Percentiles rank a stretch among this genome's conserved stretches.
These are phyloP conservation scores for Coluber constrictor DNA, from an alignment of 2,797 vertebrate genomes.

Conservation along the genomic window DNA sequence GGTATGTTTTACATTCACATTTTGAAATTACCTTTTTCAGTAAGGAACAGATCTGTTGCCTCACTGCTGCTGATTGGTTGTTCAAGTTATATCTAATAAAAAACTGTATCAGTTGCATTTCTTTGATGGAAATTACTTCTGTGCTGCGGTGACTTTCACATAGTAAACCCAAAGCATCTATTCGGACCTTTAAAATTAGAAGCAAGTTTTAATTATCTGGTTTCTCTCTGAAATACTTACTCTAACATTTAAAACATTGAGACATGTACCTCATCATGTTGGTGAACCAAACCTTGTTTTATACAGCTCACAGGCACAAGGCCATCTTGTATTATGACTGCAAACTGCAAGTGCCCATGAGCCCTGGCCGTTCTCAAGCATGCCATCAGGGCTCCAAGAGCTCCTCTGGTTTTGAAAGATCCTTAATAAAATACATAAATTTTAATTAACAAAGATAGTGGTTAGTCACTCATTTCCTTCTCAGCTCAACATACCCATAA, in stretches of 20 bases:
- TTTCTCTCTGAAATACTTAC: background rate
- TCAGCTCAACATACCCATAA: background rate
- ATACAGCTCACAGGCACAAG: conserved; percentile 79
- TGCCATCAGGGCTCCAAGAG: conserved; percentile 89
- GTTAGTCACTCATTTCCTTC: background rate
- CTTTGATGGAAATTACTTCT: conserved; percentile 80
- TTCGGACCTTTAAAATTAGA: conserved; percentile 75
- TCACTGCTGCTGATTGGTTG: conserved; percentile 85
- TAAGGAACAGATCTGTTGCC: conserved; percentile 86
- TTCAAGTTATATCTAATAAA: conserved; percentile 87
- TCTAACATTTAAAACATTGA: background rate
- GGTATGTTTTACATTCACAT: background rate
- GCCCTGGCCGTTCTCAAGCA: conserved; percentile 88
- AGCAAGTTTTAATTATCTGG: fast-evolving
- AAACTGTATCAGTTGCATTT: conserved; percentile 83
- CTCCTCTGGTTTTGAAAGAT: conserved; percentile 75
- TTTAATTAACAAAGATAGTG: conserved; percentile 1
- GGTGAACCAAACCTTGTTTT: conserved; percentile 86
- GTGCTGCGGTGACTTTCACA: conserved; percentile 93
- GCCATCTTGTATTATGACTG: conserved; percentile 72
- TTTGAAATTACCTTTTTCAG: conserved; percentile 85
- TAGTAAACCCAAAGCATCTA: conserved; percentile 89
- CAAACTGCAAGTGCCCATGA: conserved; percentile 80
- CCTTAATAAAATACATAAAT: conserved; percentile 56
- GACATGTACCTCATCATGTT: conserved; percentile 85